phyloP scores from a whole-genome alignment of 1,140 invertebrate genomes.

The Lasaia peninsularis region DNA sequence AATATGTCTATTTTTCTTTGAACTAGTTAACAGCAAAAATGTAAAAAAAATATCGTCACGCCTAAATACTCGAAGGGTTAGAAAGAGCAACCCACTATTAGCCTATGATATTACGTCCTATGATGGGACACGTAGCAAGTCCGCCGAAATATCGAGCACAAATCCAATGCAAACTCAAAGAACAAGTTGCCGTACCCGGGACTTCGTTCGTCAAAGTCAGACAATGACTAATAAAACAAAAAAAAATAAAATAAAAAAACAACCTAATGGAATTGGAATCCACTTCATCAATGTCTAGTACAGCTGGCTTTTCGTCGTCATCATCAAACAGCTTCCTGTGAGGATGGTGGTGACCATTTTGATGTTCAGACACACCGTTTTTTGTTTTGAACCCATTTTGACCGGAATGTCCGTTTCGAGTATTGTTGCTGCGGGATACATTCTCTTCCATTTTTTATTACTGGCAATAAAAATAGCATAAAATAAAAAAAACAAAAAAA shows the following conservation, averaged over 20 bases:
- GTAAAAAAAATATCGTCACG: too few species aligned
- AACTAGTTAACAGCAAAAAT: too few species aligned
- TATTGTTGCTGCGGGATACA: background rate
- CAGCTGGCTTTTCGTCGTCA: slow-evolving; percentile 30
- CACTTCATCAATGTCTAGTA: slow-evolving; percentile 22
- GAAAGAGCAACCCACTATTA: too few species aligned
- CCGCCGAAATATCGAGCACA: too few species aligned
- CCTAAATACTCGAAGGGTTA: too few species aligned
- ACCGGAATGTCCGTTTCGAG: slow-evolving; percentile 4
- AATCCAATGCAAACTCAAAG: too few species aligned
- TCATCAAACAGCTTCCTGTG: slow-evolving; percentile 45
- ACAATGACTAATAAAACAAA: too few species aligned
- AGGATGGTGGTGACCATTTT: slow-evolving; percentile 33
- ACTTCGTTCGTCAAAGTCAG: too few species aligned
- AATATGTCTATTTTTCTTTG: too few species aligned
- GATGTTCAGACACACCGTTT: slow-evolving; percentile 24
- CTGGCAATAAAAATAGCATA: slow-evolving; percentile 9
- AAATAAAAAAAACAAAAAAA: slow-evolving; percentile 5
- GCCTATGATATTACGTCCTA: too few species aligned
- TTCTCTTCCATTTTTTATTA: background rate
- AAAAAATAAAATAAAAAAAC: slow-evolving; percentile 21
- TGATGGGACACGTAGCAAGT: too few species aligned
- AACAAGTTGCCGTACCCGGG: too few species aligned
- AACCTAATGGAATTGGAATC: slow-evolving; percentile 42
- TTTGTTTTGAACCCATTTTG: slow-evolving; percentile 11